Evolutionary conservation across 2,113 vertebrate species (phyloP).

Genomic region (Psittacus erithacus): DNA sequence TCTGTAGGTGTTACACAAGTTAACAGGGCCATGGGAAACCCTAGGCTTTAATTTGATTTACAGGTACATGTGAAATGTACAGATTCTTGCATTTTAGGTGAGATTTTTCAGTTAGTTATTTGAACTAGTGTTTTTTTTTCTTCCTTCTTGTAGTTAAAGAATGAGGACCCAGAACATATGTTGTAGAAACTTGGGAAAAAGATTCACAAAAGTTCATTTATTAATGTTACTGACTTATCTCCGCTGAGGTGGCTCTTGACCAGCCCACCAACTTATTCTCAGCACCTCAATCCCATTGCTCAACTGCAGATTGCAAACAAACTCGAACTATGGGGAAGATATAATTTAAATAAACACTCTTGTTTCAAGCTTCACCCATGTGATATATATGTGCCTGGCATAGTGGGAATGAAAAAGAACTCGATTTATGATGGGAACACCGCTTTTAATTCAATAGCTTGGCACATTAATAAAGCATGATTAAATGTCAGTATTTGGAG

Average conservation of each 20-base stretch:
- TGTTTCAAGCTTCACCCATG: background rate
- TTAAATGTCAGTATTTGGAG: slow-evolving; percentile 20
- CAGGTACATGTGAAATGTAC: background rate
- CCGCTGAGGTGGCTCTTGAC: background rate
- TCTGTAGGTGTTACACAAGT: background rate
- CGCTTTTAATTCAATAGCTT: background rate
- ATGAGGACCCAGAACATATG: background rate
- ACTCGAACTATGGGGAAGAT: background rate
- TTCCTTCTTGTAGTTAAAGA: background rate
- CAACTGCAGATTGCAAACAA: background rate
- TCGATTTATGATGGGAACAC: slow-evolving; percentile 8
- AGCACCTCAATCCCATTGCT: background rate
- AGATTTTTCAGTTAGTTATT: background rate
- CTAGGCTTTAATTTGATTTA: background rate
- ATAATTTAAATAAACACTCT: background rate
- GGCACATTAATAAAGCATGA: slow-evolving; percentile 11
- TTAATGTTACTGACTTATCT: background rate
- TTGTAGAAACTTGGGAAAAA: background rate
- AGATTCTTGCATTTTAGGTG: background rate
- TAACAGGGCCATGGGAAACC: background rate
- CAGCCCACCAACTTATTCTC: background rate
- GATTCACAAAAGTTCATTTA: background rate
- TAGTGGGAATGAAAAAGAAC: background rate
- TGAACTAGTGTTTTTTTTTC: background rate
- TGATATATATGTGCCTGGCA: background rate